Evolutionary conservation across 2,113 vertebrate genomes (phyloP).

Genomic region (Orcinus orca): DNA sequence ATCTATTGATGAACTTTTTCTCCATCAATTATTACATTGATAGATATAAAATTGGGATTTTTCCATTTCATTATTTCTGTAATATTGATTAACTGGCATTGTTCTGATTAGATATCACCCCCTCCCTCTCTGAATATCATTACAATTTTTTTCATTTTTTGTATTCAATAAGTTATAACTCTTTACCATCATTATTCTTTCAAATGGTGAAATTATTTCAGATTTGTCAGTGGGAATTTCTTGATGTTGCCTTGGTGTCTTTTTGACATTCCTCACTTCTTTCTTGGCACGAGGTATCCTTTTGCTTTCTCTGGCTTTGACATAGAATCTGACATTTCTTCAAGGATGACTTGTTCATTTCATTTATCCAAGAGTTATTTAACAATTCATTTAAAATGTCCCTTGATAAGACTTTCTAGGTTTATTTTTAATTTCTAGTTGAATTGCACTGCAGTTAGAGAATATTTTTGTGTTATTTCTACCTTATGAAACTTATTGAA

Average conservation of each 20-base stretch:
- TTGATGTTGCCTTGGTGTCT: not conserved
- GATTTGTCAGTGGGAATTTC: not conserved
- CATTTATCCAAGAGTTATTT: not conserved
- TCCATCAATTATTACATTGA: not conserved
- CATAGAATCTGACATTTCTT: not conserved
- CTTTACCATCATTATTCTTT: not conserved
- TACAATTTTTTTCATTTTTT: not conserved
- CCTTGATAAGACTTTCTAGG: not conserved
- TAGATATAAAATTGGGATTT: not conserved
- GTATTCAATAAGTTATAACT: not conserved
- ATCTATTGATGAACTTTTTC: not conserved
- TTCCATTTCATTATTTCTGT: not conserved
- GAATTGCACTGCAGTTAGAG: not conserved
- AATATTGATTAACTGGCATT: not conserved
- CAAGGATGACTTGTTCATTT: not conserved
- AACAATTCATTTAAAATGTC: not conserved
- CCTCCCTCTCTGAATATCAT: not conserved
- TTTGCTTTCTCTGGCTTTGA: not conserved
- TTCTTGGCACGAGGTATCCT: not conserved
- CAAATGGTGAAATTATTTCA: not conserved
- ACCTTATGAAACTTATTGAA: not conserved
- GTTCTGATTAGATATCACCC: not conserved
- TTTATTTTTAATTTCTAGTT: not conserved
- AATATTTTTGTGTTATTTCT: not conserved
- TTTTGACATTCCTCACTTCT: not conserved